Evolutionary conservation across 1,140 invertebrate species (phyloP).

Genomic region (Paraescarpia echinospica): DNA sequence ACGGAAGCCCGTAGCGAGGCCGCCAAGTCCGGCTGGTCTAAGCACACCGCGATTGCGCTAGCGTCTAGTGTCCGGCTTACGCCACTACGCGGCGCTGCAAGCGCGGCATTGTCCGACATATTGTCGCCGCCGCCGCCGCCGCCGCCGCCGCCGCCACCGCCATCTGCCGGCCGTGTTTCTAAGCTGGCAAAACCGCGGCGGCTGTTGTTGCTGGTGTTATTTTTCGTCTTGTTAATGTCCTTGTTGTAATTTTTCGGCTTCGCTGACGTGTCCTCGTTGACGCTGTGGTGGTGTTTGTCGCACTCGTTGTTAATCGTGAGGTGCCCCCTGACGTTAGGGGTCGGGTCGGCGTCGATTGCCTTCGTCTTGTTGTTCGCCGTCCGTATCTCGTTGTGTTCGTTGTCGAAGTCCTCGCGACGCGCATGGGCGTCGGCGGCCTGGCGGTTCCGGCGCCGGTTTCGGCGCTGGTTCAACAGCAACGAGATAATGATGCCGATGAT

Average conservation of each 20-base stretch:
- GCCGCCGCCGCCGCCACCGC: neutral
- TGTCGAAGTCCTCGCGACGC: conserved; percentile 22
- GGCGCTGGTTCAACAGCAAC: conserved; percentile 38
- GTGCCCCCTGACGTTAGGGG: conserved; percentile 18
- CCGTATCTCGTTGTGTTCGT: conserved; percentile 41
- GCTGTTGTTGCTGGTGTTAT: neutral
- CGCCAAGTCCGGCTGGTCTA: neutral
- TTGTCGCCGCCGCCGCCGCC: neutral
- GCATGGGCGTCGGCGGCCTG: neutral
- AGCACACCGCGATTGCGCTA: neutral
- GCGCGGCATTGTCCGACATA: neutral
- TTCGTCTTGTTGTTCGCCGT: conserved; percentile 49
- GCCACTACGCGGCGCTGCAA: conserved; percentile 2
- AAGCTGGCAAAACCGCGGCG: neutral
- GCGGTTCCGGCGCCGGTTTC: neutral
- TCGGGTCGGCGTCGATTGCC: conserved; percentile 37
- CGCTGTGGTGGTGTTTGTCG: conserved; percentile 13
- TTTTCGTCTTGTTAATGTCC: conserved; percentile 11
- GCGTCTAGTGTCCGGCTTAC: neutral
- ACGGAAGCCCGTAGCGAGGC: neutral
- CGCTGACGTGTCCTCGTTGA: neutral
- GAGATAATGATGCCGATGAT: conserved; percentile 45
- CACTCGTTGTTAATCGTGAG: neutral
- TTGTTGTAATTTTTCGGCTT: conserved; percentile 7
- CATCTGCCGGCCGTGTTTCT: neutral